Percentiles rank a stretch among this genome's conserved stretches.
Evolutionary conservation across 2,113 vertebrate species (phyloP).

Genomic region (Muntiacus muntjak): DNA sequence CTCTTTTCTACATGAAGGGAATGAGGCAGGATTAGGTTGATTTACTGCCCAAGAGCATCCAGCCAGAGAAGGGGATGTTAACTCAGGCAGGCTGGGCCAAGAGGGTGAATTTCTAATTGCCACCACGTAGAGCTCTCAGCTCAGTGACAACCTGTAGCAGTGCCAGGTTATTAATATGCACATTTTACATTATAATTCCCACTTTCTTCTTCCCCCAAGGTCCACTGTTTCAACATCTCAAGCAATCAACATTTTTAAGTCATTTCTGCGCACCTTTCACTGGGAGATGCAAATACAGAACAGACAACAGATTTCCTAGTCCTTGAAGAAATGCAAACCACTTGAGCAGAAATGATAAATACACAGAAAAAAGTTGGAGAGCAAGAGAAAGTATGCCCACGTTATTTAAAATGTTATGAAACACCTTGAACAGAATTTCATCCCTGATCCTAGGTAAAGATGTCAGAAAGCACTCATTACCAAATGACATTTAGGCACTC

Average conservation of each 20-base stretch:
- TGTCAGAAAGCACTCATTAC: conserved; percentile 28
- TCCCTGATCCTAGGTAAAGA: conserved; percentile 20
- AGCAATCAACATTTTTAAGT: neutral
- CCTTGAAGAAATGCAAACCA: neutral
- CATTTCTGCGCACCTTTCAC: neutral
- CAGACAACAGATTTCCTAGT: neutral
- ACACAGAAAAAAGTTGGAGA: neutral
- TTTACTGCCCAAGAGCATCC: neutral
- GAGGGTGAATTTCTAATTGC: neutral
- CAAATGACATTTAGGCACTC: conserved; percentile 50
- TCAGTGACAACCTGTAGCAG: neutral
- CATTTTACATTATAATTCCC: neutral
- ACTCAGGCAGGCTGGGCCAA: neutral
- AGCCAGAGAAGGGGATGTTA: neutral
- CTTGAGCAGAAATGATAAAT: neutral
- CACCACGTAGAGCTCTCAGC: neutral
- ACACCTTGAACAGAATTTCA: neutral
- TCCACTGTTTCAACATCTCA: neutral
- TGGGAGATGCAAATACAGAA: neutral
- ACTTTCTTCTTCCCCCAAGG: neutral
- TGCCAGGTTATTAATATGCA: neutral
- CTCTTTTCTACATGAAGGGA: neutral
- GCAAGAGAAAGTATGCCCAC: neutral
- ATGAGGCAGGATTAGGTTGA: neutral
- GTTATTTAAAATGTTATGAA: conserved; percentile 28